Conservation (phyloP, 2,113 vertebrate species). For the Oreochromis spilurus region DNA sequence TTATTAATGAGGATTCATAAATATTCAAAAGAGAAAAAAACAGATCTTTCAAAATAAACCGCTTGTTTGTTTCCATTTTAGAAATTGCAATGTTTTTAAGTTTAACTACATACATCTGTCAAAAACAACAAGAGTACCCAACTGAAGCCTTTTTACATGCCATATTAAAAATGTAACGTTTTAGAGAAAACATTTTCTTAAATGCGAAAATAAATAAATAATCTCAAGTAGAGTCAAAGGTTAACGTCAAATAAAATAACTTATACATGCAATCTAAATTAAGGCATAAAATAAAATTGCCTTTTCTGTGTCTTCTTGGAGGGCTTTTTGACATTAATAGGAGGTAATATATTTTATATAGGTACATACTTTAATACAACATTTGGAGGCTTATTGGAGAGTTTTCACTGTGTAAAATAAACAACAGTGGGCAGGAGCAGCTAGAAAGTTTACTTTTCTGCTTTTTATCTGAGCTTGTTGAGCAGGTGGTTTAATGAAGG, state of each 20-base stretch:
- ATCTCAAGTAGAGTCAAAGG: neutral
- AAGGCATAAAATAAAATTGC: accelerated
- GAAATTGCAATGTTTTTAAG: no score
- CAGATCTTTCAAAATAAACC: no score
- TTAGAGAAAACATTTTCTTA: neutral
- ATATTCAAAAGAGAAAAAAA: no score
- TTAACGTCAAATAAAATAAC: neutral
- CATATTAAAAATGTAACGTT: neutral
- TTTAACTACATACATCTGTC: no score
- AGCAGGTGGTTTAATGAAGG: neutral
- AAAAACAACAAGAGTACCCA: neutral
- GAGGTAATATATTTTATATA: neutral
- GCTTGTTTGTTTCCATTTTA: no score
- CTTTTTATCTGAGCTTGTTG: neutral
- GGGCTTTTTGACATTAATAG: neutral
- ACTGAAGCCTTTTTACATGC: neutral
- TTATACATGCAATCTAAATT: neutral
- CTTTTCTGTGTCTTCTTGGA: neutral
- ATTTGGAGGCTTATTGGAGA: neutral
- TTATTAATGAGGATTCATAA: no score
- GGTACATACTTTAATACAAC: neutral
- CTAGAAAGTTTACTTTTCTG: neutral
- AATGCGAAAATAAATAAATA: neutral
- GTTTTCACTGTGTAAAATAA: neutral
- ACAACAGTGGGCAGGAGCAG: neutral